A percentile compares a stretch with the other conserved stretches of the same genome.
These are phyloP conservation scores for Sphenodon punctatus DNA, from an alignment of 2,797 vertebrate genomes.

Conservation along the genomic window DNA sequence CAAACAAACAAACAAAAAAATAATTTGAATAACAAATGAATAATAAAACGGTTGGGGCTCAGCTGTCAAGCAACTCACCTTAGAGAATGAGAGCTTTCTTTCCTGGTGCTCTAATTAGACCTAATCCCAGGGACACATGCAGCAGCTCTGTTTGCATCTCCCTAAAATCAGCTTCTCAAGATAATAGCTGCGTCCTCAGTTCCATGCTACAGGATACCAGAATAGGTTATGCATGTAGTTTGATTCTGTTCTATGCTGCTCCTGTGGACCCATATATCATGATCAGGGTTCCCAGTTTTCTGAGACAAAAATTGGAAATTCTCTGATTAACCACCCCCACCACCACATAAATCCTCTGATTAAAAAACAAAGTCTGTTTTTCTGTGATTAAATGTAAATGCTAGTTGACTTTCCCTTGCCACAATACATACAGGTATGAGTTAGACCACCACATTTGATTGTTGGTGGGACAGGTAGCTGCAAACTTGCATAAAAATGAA, in stretches of 20 bases:
- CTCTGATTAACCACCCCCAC: not conserved
- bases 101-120: not conserved
- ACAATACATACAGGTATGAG: too few relatives aligned
- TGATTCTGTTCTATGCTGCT: not conserved
- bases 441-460: too few relatives aligned
- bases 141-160: not conserved
- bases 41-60: slow-evolving; percentile 43
- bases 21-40: not conserved
- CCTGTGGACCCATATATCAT: not conserved
- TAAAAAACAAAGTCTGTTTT: too few relatives aligned
- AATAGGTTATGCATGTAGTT: too few relatives aligned
- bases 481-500: too few relatives aligned
- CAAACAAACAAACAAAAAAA: slow-evolving; percentile 18
- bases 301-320: too few relatives aligned
- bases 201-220: too few relatives aligned
- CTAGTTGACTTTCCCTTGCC: too few relatives aligned
- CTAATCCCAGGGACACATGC: slow-evolving; percentile 48
- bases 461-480: too few relatives aligned
- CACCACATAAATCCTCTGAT: too few relatives aligned
- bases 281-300: too few relatives aligned
- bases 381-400: too few relatives aligned
- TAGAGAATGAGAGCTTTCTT: not conserved
- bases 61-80: slow-evolving; percentile 38
- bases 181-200: not conserved
- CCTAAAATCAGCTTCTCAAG: not conserved